A percentile compares a stretch with the other conserved stretches of the same genome.
Conservation (phyloP, 1,140 invertebrate species). For the Lanistes nyassanus region DNA sequence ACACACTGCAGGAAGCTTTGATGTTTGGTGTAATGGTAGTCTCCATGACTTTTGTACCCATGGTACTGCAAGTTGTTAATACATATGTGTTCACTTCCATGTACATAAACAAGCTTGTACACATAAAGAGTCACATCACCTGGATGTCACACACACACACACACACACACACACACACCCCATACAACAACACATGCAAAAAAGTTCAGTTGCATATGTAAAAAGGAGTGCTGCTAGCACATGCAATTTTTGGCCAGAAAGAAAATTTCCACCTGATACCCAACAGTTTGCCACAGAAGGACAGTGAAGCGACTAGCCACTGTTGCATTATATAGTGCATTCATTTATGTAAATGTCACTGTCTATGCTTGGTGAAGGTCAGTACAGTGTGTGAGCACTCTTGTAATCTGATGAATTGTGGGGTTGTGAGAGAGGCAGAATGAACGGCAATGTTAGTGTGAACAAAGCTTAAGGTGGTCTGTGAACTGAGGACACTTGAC, state of each 20-base stretch:
- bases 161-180: neutral
- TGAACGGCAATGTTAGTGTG: no score
- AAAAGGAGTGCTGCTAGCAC: no score
- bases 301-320: neutral
- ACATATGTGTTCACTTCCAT: neutral
- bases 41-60: neutral
- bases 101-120: neutral
- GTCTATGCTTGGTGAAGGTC: no score
- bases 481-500: no score
- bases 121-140: neutral
- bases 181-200: neutral
- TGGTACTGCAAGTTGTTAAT: neutral
- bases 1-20: neutral
- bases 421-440: no score
- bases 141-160: neutral
- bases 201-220: no score
- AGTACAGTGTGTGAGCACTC: no score
- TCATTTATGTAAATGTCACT: no score
- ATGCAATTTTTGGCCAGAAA: no score
- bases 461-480: no score
- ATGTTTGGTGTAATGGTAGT: neutral
- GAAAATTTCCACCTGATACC: no score
- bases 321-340: neutral
- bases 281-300: neutral
- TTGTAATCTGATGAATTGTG: no score